Evolutionary conservation across 2,797 vertebrate species (phyloP), one percentile per base, ranked within the genome.

Genomic region (Myotis vivesi): DNA sequence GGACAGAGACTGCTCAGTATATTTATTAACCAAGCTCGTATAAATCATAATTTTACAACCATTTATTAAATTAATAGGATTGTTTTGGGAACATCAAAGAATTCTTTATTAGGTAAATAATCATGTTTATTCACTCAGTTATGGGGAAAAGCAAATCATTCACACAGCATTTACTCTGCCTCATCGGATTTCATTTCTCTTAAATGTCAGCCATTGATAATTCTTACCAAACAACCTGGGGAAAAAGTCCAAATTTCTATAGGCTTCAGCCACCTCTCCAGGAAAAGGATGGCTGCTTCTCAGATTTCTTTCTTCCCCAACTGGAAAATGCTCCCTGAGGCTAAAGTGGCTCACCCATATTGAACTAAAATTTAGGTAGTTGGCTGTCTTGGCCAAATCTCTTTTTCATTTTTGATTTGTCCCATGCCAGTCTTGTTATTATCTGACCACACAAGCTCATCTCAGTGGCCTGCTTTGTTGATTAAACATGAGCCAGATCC

Each of bases 31-130:
- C 77, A 89, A 97, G 33, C 36, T 97, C 68, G 2, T 77, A 97
- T 92, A 97, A 97, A 97, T 97, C 46, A 84, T 87, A 96, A 96
- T 93, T 98, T 98, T 96, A 96, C 92, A 96, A 88, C 94, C 93
- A 97, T 98, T 97, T 97, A 94, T 97, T 98, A 97, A 98, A 96
- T 73, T 95, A 97, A 97, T 89, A 94, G 38, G 73, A 97, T 81
- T 97, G 93, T 94, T 94, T 93, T 94, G 96, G 92, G 73, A 95
- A 95, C 87, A 94, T 30, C 55, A 92, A 95, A 96, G 84, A 96
- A 95, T 95, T 94, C 94, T 96, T 55, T 97, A 97, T 95, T 97
- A 97, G 85, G 73, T 91, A 96, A 94, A 84, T 90, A 97, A 94
- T 96, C 97, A 92, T 96, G 93, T 97, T 97, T 96, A 94, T 94